Conservation (phyloP, 2,113 vertebrate genomes). For the Vulpes vulpes region DNA sequence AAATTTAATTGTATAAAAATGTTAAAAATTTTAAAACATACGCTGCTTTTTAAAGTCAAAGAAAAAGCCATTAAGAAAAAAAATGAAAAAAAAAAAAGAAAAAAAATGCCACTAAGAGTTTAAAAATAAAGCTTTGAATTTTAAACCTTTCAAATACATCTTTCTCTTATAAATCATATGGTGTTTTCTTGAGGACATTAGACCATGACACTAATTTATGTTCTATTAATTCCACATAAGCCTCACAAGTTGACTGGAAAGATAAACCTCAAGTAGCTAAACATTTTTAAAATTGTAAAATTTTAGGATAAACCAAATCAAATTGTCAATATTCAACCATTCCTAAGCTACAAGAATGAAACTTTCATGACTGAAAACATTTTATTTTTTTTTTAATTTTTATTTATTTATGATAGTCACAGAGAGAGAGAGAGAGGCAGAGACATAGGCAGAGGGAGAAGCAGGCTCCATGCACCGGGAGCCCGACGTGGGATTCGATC, state of each 20-base stretch:
- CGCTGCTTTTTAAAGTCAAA: not conserved
- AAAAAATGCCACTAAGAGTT: slow-evolving; percentile 10
- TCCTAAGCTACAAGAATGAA: not conserved
- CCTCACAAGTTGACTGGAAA: not conserved
- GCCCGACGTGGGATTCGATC: too few species aligned
- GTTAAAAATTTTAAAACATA: not conserved
- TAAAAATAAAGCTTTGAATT: not conserved
- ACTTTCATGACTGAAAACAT: not conserved
- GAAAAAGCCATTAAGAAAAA: slow-evolving; percentile 15
- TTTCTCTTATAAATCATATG: not conserved
- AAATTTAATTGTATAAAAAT: not conserved
- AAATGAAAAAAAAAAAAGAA: not conserved
- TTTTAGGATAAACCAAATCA: not conserved
- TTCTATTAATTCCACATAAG: not conserved
- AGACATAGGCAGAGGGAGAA: too few species aligned
- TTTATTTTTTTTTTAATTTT: too few species aligned
- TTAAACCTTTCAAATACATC: slow-evolving; percentile 28
- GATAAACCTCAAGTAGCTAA: not conserved
- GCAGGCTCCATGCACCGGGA: too few species aligned
- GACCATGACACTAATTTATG: not conserved
- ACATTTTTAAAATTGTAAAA: not conserved
- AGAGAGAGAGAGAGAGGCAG: too few species aligned
- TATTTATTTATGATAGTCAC: too few species aligned
- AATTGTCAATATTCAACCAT: slow-evolving; percentile 8
- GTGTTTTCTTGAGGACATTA: not conserved